Conservation (phyloP, 2,888 invertebrate species). For the Isoperla grammatica region DNA sequence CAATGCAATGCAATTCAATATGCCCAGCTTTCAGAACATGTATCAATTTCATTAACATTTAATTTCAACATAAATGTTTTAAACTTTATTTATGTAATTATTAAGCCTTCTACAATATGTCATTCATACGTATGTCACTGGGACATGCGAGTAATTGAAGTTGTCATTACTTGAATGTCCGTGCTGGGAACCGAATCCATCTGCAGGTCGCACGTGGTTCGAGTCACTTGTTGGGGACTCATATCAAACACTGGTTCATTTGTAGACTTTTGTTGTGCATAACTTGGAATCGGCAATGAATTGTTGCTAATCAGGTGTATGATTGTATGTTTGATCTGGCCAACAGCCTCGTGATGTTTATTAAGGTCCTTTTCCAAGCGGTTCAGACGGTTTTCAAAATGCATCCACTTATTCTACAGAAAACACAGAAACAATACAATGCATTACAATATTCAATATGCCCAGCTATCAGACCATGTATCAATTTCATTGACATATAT, state of each 20-base stretch:
- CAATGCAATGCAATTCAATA: no score
- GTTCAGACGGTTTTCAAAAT: constrained; percentile 62
- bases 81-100: no score
- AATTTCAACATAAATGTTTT: no score
- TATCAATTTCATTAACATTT: no score
- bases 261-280: neutral
- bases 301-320: constrained; percentile 13
- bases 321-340: constrained; percentile 42
- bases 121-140: no score
- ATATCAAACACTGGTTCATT: neutral
- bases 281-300: neutral
- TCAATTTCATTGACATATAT: no score
- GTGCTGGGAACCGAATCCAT: constrained; percentile 21
- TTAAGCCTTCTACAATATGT: no score
- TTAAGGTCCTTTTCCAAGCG: constrained; percentile 62
- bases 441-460: no score
- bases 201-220: constrained; percentile 16
- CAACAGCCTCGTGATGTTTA: constrained; percentile 61
- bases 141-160: no score
- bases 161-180: constrained; percentile 26
- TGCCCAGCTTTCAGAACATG: no score
- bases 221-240: neutral
- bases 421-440: no score
- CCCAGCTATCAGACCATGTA: no score
- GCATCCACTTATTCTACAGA: constrained; percentile 60